Percentiles rank a stretch among this genome's conserved stretches.
These are phyloP conservation scores for Pelodytes ibericus DNA, from an alignment of 2,797 vertebrate genomes.

Conservation along the genomic window DNA sequence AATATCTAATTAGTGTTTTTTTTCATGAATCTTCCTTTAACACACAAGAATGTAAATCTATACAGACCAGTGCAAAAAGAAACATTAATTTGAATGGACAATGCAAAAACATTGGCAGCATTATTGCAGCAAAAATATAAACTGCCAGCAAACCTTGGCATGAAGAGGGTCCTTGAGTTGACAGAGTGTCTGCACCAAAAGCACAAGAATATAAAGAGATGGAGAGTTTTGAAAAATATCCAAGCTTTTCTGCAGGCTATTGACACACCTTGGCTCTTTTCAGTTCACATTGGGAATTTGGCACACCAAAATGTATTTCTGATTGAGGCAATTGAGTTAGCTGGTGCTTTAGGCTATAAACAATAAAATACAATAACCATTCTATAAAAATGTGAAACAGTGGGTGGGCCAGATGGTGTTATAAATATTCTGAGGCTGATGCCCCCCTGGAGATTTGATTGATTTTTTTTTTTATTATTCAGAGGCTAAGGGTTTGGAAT, in stretches of 20 bases:
- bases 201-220: background rate
- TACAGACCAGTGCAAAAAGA: background rate
- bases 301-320: constrained; percentile 41
- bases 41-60: background rate
- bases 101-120: background rate
- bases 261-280: constrained; percentile 22
- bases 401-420: constrained; percentile 51
- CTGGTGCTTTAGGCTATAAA: constrained; percentile 41
- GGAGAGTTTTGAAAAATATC: background rate
- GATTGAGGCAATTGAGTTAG: constrained; percentile 46
- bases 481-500: constrained; percentile 22
- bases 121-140: background rate
- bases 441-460: constrained; percentile 22
- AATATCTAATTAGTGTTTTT: background rate
- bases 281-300: constrained; percentile 25
- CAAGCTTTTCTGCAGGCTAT: constrained; percentile 19
- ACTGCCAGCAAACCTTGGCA: background rate
- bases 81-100: constrained; percentile 1
- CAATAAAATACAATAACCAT: constrained; percentile 44
- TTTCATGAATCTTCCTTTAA: background rate
- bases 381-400: constrained; percentile 40
- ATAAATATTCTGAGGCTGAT: constrained; percentile 40
- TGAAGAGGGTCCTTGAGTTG: background rate
- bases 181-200: constrained; percentile 1
- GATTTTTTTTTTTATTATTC: constrained; percentile 26